These are phyloP conservation scores for Heteropelma amictum DNA, from an alignment of 2,888 invertebrate species.

Conservation along the genomic window DNA sequence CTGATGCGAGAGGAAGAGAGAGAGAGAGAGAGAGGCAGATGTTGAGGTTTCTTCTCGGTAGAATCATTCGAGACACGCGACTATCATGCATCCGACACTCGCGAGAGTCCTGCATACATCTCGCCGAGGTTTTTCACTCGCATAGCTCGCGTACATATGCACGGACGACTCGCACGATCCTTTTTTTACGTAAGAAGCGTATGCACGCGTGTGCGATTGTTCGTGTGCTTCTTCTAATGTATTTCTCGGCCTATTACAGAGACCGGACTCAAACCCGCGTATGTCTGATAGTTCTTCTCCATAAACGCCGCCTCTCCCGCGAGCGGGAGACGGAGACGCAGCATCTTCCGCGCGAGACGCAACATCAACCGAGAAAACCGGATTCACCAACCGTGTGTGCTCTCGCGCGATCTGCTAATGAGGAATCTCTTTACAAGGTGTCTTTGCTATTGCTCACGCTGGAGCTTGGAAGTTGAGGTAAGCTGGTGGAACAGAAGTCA, in stretches of 20 bases:
- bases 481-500: neutral
- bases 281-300: neutral
- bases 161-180: slow-evolving; percentile 37
- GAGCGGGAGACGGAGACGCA: neutral
- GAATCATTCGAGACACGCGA: slow-evolving; percentile 52
- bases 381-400: slow-evolving; percentile 61
- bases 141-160: slow-evolving; percentile 31
- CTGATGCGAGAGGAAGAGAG: neutral
- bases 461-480: neutral
- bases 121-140: slow-evolving; percentile 5
- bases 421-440: slow-evolving; percentile 66
- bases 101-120: slow-evolving; percentile 16
- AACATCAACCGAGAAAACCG: slow-evolving; percentile 60
- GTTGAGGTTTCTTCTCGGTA: slow-evolving; percentile 25
- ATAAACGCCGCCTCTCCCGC: neutral
- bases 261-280: neutral
- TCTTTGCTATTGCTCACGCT: slow-evolving; percentile 54
- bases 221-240: neutral
- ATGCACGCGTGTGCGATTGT: neutral
- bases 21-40: slow-evolving; percentile 5
- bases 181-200: slow-evolving; percentile 4
- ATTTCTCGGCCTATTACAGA: slow-evolving; percentile 17
- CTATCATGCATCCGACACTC: slow-evolving; percentile 41
- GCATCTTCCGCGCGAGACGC: slow-evolving; percentile 26
- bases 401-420: slow-evolving; percentile 64